These are phyloP conservation scores for Valencia hispanica DNA, from an alignment of 2,797 vertebrate species.

Conservation along the genomic window DNA sequence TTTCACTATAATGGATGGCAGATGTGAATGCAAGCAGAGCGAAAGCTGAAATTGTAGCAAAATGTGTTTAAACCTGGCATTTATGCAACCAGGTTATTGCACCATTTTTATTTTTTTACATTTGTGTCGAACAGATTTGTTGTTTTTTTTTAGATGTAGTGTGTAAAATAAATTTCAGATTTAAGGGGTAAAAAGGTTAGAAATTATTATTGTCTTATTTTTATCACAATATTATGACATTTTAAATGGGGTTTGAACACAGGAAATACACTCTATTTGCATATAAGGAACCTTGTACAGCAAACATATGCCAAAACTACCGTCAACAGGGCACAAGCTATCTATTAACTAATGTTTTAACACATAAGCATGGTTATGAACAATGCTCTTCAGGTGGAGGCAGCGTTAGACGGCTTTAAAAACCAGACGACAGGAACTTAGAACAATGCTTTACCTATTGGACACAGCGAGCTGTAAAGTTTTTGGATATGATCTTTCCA, in stretches of 20 bases:
- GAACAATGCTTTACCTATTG: slow-evolving; percentile 38
- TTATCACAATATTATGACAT: not conserved
- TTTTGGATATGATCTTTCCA: slow-evolving; percentile 11
- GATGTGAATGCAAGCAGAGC: not conserved
- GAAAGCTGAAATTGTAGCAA: not conserved
- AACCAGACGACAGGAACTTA: slow-evolving; percentile 12
- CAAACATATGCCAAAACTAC: not conserved
- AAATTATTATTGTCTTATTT: not conserved
- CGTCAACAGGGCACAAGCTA: not conserved
- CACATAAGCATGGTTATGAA: not conserved
- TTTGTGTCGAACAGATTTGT: not conserved
- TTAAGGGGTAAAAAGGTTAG: not conserved
- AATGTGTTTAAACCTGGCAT: not conserved
- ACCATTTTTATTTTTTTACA: not conserved
- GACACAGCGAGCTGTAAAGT: slow-evolving; percentile 15
- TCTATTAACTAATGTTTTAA: not conserved
- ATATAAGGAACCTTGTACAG: not conserved
- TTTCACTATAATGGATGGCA: not conserved
- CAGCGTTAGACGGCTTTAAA: slow-evolving; percentile 7
- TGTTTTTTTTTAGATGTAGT: no score
- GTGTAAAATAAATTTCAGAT: not conserved
- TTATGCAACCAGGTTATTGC: not conserved
- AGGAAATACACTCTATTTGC: not conserved
- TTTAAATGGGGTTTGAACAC: not conserved
- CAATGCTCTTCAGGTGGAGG: slow-evolving; percentile 25